phyloP scores from a whole-genome alignment of 2,888 invertebrate species.

The Sturmia bella region DNA sequence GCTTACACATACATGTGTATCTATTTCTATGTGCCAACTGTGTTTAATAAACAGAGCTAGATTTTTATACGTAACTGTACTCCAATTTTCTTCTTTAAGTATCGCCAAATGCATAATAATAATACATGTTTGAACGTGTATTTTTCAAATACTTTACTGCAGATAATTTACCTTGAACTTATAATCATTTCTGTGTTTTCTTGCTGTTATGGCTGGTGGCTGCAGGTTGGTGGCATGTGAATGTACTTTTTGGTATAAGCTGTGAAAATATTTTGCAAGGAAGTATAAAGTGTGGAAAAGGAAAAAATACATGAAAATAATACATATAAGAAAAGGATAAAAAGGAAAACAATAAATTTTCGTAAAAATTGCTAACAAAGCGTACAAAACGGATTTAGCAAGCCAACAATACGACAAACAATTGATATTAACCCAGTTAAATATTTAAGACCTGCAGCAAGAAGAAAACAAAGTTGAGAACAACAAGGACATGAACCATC shows the following conservation, averaged over 20 bases:
- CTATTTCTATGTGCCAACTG: not conserved
- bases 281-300: not conserved
- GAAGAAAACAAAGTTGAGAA: slow-evolving; percentile 10
- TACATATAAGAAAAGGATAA: slow-evolving; percentile 12
- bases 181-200: slow-evolving; percentile 27
- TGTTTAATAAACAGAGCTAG: not conserved
- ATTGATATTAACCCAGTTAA: slow-evolving; percentile 62
- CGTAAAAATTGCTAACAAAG: slow-evolving; percentile 42
- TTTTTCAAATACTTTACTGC: slow-evolving; percentile 26
- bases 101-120: slow-evolving; percentile 11
- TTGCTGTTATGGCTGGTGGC: not conserved
- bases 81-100: not conserved
- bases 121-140: slow-evolving; percentile 30
- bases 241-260: not conserved
- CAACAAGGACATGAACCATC: slow-evolving; percentile 10
- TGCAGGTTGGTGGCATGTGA: not conserved
- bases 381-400: slow-evolving; percentile 50
- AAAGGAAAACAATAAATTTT: slow-evolving; percentile 54
- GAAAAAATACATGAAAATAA: slow-evolving; percentile 13
- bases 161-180: slow-evolving; percentile 65
- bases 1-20: not conserved
- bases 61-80: not conserved
- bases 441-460: slow-evolving; percentile 49
- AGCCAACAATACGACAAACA: slow-evolving; percentile 31
- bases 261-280: slow-evolving; percentile 9